A percentile compares a stretch with the other conserved stretches of the same genome.
Conservation (phyloP, 1,140 invertebrate genomes). For the Cotesia typhae region DNA sequence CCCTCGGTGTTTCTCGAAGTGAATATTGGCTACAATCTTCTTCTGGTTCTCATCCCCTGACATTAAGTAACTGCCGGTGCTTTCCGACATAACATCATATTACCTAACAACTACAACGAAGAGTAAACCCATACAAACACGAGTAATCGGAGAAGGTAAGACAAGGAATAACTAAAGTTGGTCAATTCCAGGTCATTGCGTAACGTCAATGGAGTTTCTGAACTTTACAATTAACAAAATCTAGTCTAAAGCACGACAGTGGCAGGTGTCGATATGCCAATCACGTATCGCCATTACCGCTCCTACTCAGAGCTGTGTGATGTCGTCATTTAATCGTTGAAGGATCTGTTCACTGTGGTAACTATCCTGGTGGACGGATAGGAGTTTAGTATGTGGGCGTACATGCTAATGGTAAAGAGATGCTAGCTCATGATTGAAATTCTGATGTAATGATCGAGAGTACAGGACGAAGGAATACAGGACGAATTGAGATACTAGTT, state of each 20-base stretch:
- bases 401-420: slow-evolving; percentile 28
- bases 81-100: too few species aligned
- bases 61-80: too few species aligned
- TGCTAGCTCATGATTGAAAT: slow-evolving; percentile 40
- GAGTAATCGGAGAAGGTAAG: too few species aligned
- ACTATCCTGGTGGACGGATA: background rate
- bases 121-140: slow-evolving; percentile 1
- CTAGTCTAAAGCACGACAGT: slow-evolving; percentile 29
- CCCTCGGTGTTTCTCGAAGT: too few species aligned
- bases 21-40: too few species aligned
- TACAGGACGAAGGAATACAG: background rate
- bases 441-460: background rate
- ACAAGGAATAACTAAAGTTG: slow-evolving; percentile 7
- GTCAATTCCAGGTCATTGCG: slow-evolving; percentile 27
- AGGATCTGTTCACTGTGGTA: slow-evolving; percentile 35
- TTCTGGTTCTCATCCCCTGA: too few species aligned
- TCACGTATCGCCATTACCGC: slow-evolving; percentile 42
- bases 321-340: slow-evolving; percentile 38
- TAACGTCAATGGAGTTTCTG: slow-evolving; percentile 33
- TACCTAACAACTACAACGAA: too few species aligned
- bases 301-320: slow-evolving; percentile 25
- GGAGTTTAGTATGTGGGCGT: background rate
- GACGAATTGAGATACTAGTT: background rate
- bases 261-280: slow-evolving; percentile 48
- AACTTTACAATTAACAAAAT: slow-evolving; percentile 43